A percentile compares a stretch with the other conserved stretches of the same genome.
Evolutionary conservation across 2,888 invertebrate genomes (phyloP).

Genomic region (Drosophila anomelani): DNA sequence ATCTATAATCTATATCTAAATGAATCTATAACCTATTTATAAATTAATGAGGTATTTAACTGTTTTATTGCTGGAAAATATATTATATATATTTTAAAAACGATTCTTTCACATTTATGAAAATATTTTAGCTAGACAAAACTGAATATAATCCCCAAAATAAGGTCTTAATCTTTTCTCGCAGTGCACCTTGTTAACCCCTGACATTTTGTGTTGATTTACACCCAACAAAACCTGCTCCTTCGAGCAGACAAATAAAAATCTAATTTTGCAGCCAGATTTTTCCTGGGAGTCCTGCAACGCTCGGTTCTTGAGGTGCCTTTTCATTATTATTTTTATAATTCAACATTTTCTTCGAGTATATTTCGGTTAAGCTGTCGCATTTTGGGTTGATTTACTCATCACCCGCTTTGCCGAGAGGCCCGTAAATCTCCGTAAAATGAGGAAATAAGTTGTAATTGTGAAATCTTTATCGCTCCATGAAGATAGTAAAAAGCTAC

Average conservation of each 20-base stretch:
- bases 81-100: background rate
- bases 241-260: constrained; percentile 1
- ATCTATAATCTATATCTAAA: background rate
- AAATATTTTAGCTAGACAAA: background rate
- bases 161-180: background rate
- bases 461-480: constrained; percentile 43
- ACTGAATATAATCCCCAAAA: background rate
- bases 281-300: background rate
- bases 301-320: background rate
- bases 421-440: constrained; percentile 54
- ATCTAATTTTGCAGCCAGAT: background rate
- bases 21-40: background rate
- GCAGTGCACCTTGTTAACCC: constrained; percentile 23
- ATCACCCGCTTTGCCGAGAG: constrained; percentile 44
- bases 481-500: constrained; percentile 46
- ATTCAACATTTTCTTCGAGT: constrained; percentile 20
- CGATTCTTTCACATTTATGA: background rate
- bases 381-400: constrained; percentile 55
- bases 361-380: constrained; percentile 14
- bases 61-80: background rate
- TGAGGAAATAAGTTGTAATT: constrained; percentile 71
- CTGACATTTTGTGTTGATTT: constrained; percentile 23
- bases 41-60: no score
- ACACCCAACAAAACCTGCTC: constrained; percentile 15
- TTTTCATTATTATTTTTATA: background rate